These are phyloP conservation scores for Macrostomum cliftonense DNA, from an alignment of 2,888 invertebrate genomes.

Conservation along the genomic window DNA sequence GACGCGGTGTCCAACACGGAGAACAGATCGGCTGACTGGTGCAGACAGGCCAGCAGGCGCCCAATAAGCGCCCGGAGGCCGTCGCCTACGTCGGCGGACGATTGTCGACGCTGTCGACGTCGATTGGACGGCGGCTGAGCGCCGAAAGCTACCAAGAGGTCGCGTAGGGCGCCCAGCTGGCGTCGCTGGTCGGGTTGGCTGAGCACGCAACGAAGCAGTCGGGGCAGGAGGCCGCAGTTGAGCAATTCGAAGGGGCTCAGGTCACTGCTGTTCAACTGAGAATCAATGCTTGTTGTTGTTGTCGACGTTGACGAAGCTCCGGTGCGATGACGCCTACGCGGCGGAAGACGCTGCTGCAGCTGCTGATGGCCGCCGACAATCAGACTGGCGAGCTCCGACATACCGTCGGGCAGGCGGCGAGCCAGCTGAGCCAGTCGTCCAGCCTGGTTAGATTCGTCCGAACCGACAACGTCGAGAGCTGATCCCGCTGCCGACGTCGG, in stretches of 20 bases:
- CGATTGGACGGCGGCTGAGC: no score
- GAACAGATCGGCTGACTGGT: slow-evolving; percentile 80
- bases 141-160: no score
- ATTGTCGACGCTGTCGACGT: slow-evolving; percentile 32
- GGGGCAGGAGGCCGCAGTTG: slow-evolving; percentile 40
- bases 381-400: slow-evolving; percentile 73
- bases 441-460: no score
- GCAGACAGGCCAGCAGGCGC: slow-evolving; percentile 82
- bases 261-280: slow-evolving; percentile 35
- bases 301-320: neutral
- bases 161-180: no score
- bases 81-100: no score
- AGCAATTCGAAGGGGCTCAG: slow-evolving; percentile 55
- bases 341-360: no score
- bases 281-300: no score
- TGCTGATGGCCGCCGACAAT: slow-evolving; percentile 46
- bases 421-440: slow-evolving; percentile 39
- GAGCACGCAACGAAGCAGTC: slow-evolving; percentile 53
- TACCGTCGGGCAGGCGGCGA: slow-evolving; percentile 70
- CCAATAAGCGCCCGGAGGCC: slow-evolving; percentile 62
- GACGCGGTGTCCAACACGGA: slow-evolving; percentile 41
- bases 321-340: no score
- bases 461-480: no score
- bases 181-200: slow-evolving; percentile 50
- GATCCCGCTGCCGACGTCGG: no score